Conservation (phyloP, 2,797 vertebrate genomes). For the Gallinago nigripennis region DNA sequence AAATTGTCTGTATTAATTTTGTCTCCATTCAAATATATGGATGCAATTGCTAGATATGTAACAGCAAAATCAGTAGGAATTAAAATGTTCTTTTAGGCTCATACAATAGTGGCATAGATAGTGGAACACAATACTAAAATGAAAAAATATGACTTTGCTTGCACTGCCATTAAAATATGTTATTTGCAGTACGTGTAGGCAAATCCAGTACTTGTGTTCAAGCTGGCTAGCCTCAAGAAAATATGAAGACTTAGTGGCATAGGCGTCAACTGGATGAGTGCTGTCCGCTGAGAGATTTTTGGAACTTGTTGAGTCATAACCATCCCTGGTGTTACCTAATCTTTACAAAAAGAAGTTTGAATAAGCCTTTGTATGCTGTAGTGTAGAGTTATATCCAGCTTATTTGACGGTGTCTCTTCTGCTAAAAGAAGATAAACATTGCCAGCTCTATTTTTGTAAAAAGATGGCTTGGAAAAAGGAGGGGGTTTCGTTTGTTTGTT, state of each 20-base stretch:
- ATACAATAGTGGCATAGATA: neutral
- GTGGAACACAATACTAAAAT: neutral
- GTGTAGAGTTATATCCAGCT: neutral
- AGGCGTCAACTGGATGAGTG: neutral
- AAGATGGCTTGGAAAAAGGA: neutral
- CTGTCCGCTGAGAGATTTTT: neutral
- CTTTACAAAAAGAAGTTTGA: neutral
- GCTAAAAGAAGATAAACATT: neutral
- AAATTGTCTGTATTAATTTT: neutral
- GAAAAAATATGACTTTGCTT: neutral
- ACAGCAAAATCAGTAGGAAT: neutral
- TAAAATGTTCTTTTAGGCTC: neutral
- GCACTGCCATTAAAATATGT: neutral
- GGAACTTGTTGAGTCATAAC: neutral
- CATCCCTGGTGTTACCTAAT: neutral
- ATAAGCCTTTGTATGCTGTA: neutral
- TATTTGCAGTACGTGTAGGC: neutral
- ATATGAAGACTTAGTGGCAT: neutral
- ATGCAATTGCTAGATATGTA: neutral
- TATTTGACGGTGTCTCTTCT: neutral
- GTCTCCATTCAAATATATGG: neutral
- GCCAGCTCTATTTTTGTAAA: neutral
- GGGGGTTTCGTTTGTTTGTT: neutral
- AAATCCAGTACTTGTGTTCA: neutral
- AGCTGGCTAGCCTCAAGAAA: neutral